A percentile compares a stretch with the other conserved stretches of the same genome.
phyloP scores from a whole-genome alignment of 1,140 invertebrate species.

The Drosophila melanica region DNA sequence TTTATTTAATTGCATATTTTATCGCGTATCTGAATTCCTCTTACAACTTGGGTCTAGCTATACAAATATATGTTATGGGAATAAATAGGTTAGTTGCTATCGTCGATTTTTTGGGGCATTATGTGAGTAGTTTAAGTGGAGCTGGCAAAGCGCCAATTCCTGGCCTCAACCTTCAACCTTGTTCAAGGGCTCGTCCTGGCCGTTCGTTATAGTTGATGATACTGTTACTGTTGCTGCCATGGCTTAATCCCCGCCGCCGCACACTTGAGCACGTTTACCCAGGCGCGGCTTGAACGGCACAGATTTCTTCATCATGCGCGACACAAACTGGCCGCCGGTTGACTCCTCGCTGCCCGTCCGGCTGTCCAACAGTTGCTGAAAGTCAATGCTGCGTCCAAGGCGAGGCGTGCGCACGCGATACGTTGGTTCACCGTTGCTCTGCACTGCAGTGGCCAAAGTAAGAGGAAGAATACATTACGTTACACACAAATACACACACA shows the following conservation, averaged over 20 bases:
- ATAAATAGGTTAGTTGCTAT: slow-evolving; percentile 42
- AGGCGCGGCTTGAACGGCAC: slow-evolving; percentile 82
- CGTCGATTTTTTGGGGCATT: slow-evolving; percentile 30
- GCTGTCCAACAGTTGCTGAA: slow-evolving; percentile 58
- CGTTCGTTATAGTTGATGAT: slow-evolving; percentile 46
- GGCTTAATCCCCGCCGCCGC: slow-evolving; percentile 69
- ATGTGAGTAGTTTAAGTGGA: slow-evolving; percentile 35
- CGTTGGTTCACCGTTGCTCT: slow-evolving; percentile 68
- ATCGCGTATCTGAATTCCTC: slow-evolving; percentile 14
- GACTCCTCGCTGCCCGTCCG: slow-evolving; percentile 49
- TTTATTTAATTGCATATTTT: slow-evolving; percentile 45
- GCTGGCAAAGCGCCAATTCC: slow-evolving; percentile 36
- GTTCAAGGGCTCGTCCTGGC: slow-evolving; percentile 32
- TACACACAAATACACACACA: background rate
- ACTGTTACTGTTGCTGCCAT: slow-evolving; percentile 50
- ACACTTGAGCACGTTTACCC: slow-evolving; percentile 81
- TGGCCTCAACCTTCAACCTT: slow-evolving; percentile 60
- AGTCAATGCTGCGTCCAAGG: slow-evolving; percentile 82
- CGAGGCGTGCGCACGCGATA: slow-evolving; percentile 80
- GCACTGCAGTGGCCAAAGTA: slow-evolving; percentile 53
- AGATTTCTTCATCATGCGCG: slow-evolving; percentile 81
- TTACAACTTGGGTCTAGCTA: slow-evolving; percentile 32
- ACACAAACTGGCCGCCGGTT: slow-evolving; percentile 71
- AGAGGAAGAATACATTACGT: slow-evolving; percentile 1
- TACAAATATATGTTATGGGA: slow-evolving; percentile 29